phyloP scores from a whole-genome alignment of 1,140 invertebrate genomes.

The Nasonia vitripennis region DNA sequence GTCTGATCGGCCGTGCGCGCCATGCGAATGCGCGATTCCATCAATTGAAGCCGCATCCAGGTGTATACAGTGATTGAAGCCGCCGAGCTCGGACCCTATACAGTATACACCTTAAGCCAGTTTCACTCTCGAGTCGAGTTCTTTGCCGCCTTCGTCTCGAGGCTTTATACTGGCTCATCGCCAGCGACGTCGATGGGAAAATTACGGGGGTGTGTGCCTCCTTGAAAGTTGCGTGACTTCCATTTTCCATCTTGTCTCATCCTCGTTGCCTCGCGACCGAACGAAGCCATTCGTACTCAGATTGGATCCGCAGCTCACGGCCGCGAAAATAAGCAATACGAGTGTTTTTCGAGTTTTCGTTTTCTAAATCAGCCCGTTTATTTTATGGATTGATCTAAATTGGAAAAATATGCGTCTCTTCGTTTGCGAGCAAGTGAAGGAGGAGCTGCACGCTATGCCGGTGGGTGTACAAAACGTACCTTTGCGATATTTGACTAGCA shows the following conservation, averaged over 20 bases:
- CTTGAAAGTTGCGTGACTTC: constrained; percentile 67
- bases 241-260: constrained; percentile 34
- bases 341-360: too few relatives aligned
- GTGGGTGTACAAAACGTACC: neutral
- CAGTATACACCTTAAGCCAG: neutral
- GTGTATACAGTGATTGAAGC: neutral
- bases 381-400: too few relatives aligned
- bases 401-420: too few relatives aligned
- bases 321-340: neutral
- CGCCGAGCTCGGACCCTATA: neutral
- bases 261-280: neutral
- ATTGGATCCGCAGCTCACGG: constrained; percentile 48
- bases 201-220: constrained; percentile 60
- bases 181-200: constrained; percentile 64
- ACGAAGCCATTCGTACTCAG: constrained; percentile 58
- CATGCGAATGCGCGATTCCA: constrained; percentile 47
- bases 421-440: too few relatives aligned
- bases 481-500: neutral
- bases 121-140: neutral
- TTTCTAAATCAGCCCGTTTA: too few relatives aligned
- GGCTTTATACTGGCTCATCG: constrained; percentile 56
- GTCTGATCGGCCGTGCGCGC: constrained; percentile 35
- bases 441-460: neutral
- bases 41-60: constrained; percentile 35
- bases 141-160: neutral